Percentiles rank a stretch among this genome's conserved stretches.
Evolutionary conservation across 2,888 invertebrate species (phyloP).

Genomic region (Panzeria rudis): DNA sequence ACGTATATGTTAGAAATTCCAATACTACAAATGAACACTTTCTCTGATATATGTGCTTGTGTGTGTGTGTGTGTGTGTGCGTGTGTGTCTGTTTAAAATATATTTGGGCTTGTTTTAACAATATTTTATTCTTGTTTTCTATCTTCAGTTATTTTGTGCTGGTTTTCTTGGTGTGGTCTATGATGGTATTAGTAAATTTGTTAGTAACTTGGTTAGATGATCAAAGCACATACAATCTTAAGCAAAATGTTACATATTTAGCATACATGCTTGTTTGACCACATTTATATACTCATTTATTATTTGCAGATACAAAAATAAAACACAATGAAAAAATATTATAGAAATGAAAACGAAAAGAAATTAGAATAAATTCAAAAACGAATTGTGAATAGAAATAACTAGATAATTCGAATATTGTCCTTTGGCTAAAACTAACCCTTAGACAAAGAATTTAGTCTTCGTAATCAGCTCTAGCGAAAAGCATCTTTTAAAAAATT

Average conservation of each 20-base stretch:
- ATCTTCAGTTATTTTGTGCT: constrained; percentile 58
- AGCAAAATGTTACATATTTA: constrained; percentile 8
- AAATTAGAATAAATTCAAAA: constrained; percentile 73
- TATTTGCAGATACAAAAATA: constrained; percentile 77
- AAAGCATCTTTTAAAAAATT: constrained; percentile 73
- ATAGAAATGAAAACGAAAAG: constrained; percentile 63
- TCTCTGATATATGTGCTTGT: background rate
- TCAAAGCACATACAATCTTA: constrained; percentile 33
- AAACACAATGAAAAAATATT: constrained; percentile 21
- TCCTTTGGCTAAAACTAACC: constrained; percentile 68
- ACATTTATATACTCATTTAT: constrained; percentile 80
- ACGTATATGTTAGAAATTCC: constrained; percentile 39
- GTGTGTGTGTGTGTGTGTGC: background rate
- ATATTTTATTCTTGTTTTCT: constrained; percentile 63
- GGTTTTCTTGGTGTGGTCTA: constrained; percentile 70
- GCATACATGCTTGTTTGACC: constrained; percentile 68
- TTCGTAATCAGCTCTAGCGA: constrained; percentile 79
- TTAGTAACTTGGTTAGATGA: constrained; percentile 37
- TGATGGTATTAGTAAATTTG: constrained; percentile 40
- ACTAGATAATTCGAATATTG: constrained; percentile 67
- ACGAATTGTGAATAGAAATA: constrained; percentile 71
- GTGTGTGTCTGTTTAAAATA: constrained; percentile 30
- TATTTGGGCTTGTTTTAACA: constrained; percentile 72
- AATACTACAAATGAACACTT: constrained; percentile 40
- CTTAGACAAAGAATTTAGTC: constrained; percentile 78